These are phyloP conservation scores for Calliscelio sp. DNA, from an alignment of 2,888 invertebrate species.

Conservation along the genomic window DNA sequence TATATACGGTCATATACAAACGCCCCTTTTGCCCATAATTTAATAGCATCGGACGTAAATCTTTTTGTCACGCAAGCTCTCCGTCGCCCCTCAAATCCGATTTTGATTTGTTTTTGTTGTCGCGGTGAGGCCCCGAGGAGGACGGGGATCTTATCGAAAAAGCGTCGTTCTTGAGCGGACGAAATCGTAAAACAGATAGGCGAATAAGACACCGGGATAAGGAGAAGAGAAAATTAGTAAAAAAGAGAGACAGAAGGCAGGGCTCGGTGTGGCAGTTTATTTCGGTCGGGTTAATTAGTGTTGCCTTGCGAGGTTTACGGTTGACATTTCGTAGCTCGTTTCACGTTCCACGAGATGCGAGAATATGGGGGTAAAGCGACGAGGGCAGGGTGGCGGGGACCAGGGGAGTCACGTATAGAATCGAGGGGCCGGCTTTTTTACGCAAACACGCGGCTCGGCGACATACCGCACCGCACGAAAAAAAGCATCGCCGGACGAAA, in stretches of 20 bases:
- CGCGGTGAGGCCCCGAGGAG: slow-evolving; percentile 1
- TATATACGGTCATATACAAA: slow-evolving; percentile 29
- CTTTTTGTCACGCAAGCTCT: slow-evolving; percentile 52
- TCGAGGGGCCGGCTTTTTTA: slow-evolving; percentile 66
- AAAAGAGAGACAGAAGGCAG: slow-evolving; percentile 76
- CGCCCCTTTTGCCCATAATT: slow-evolving; percentile 33
- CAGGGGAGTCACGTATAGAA: slow-evolving; percentile 32
- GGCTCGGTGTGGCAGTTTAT: slow-evolving; percentile 83
- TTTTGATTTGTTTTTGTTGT: slow-evolving; percentile 59
- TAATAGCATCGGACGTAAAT: slow-evolving; percentile 42
- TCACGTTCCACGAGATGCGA: slow-evolving; percentile 71
- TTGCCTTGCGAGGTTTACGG: slow-evolving; percentile 86
- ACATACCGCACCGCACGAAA: slow-evolving; percentile 60
- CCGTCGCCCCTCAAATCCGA: neutral
- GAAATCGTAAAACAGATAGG: slow-evolving; percentile 73
- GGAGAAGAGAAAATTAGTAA: slow-evolving; percentile 65
- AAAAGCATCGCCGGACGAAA: slow-evolving; percentile 62
- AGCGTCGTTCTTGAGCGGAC: slow-evolving; percentile 58
- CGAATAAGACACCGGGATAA: slow-evolving; percentile 60
- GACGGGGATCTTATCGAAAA: slow-evolving; percentile 63
- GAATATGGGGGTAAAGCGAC: slow-evolving; percentile 47
- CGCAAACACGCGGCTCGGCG: slow-evolving; percentile 62
- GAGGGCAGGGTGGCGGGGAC: neutral
- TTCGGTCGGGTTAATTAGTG: slow-evolving; percentile 86
- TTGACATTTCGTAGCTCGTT: slow-evolving; percentile 85